Conservation (phyloP, 1,140 invertebrate genomes). For the Macrocentrus cingulum region DNA sequence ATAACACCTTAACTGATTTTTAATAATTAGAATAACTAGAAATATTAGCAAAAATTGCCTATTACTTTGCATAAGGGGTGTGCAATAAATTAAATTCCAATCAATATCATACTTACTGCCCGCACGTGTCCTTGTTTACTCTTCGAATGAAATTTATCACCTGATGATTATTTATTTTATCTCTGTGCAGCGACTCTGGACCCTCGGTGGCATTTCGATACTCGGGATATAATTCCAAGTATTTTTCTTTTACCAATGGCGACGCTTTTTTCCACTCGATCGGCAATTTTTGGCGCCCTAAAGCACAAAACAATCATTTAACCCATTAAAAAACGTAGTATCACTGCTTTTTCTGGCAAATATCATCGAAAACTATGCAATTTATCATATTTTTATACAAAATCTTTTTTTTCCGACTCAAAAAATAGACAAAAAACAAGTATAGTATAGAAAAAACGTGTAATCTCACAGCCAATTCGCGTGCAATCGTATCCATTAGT, state of each 20-base stretch:
- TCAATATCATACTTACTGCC: slow-evolving; percentile 62
- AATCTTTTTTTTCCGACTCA: too few species aligned
- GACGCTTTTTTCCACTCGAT: slow-evolving; percentile 75
- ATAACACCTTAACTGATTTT: too few species aligned
- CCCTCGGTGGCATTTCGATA: slow-evolving; percentile 72
- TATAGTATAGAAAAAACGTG: neutral
- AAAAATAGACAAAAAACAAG: too few species aligned
- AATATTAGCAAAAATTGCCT: too few species aligned
- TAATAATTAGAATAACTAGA: too few species aligned
- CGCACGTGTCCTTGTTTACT: slow-evolving; percentile 74
- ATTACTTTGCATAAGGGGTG: too few species aligned
- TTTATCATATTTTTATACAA: too few species aligned
- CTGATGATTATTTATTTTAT: slow-evolving; percentile 74
- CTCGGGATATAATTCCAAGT: slow-evolving; percentile 72
- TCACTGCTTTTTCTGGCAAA: too few species aligned
- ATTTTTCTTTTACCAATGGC: slow-evolving; percentile 69
- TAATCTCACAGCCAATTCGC: slow-evolving; percentile 86
- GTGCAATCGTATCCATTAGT: slow-evolving; percentile 90
- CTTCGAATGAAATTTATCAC: slow-evolving; percentile 74
- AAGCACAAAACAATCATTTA: slow-evolving; percentile 29
- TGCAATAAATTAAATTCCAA: too few species aligned
- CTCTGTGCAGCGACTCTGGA: slow-evolving; percentile 63
- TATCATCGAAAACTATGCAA: too few species aligned
- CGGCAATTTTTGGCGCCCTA: slow-evolving; percentile 81
- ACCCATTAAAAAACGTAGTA: too few species aligned